Conservation (phyloP, 2,113 vertebrate genomes). For the Cyanoramphus novaezelandiae region DNA sequence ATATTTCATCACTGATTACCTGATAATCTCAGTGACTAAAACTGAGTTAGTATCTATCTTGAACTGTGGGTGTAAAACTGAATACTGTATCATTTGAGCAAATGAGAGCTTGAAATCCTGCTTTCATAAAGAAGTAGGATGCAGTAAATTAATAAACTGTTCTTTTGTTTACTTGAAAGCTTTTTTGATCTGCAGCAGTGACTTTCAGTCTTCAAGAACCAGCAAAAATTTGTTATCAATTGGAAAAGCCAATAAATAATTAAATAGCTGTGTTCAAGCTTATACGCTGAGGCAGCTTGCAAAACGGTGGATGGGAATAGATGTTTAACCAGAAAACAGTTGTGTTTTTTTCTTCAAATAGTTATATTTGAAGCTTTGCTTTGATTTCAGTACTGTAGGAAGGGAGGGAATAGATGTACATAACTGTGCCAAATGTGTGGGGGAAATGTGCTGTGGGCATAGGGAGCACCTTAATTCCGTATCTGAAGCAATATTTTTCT, state of each 20-base stretch:
- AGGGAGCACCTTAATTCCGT: background rate
- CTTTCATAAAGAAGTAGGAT: background rate
- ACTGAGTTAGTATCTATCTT: background rate
- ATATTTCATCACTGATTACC: background rate
- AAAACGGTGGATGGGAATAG: background rate
- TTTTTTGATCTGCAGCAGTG: background rate
- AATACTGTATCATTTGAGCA: background rate
- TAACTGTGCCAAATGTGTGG: fast-evolving
- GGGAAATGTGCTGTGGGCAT: fast-evolving
- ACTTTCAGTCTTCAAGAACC: background rate
- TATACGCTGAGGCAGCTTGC: background rate
- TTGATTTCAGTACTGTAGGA: background rate
- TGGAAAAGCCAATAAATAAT: background rate
- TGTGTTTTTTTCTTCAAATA: background rate
- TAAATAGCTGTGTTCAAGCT: background rate
- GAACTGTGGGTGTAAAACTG: background rate
- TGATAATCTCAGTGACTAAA: background rate
- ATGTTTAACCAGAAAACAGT: background rate
- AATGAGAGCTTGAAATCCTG: background rate
- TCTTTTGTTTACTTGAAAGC: background rate
- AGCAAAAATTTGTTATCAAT: background rate
- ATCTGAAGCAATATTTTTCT: background rate
- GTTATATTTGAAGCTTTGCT: background rate
- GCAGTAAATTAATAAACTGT: background rate
- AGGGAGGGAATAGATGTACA: background rate